Percentiles rank a stretch among this genome's conserved stretches.
Evolutionary conservation across 2,888 invertebrate genomes (phyloP).

Genomic region (Thymelicus sylvestris): DNA sequence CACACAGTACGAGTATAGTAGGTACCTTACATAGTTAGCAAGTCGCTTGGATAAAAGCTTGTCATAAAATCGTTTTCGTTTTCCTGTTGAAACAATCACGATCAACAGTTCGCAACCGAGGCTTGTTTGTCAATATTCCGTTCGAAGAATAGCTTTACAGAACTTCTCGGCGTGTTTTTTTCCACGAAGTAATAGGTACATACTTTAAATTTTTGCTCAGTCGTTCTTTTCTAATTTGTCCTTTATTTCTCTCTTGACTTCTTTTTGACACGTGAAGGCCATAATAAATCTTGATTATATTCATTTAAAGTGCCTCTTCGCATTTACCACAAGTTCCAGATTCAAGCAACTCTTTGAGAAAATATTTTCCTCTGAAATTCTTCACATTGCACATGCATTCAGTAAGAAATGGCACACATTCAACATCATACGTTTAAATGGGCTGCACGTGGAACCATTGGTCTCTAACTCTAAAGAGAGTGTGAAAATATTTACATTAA

Average conservation of each 20-base stretch:
- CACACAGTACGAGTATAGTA: too few relatives aligned
- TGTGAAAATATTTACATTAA: conserved; percentile 7
- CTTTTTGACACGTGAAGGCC: too few relatives aligned
- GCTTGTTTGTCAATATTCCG: conserved; percentile 17
- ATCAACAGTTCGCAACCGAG: conserved; percentile 7
- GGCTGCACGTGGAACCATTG: background rate
- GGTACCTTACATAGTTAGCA: background rate
- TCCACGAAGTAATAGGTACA: background rate
- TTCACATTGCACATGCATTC: conserved; percentile 7
- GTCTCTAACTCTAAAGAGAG: background rate
- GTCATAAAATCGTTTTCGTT: conserved; percentile 13
- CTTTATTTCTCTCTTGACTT: too few relatives aligned
- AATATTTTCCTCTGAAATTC: background rate
- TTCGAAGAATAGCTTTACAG: conserved; percentile 8
- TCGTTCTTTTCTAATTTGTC: background rate
- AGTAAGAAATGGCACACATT: background rate
- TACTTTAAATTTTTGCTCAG: background rate
- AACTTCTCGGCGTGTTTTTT: background rate
- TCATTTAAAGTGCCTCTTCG: background rate
- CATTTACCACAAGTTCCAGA: conserved; percentile 8
- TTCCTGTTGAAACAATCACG: conserved; percentile 16
- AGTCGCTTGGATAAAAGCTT: background rate
- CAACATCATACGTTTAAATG: conserved; percentile 9
- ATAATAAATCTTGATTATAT: background rate
- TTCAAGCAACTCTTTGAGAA: background rate